These are phyloP conservation scores for Drosophila truncata DNA, from an alignment of 1,140 invertebrate species.

Conservation along the genomic window DNA sequence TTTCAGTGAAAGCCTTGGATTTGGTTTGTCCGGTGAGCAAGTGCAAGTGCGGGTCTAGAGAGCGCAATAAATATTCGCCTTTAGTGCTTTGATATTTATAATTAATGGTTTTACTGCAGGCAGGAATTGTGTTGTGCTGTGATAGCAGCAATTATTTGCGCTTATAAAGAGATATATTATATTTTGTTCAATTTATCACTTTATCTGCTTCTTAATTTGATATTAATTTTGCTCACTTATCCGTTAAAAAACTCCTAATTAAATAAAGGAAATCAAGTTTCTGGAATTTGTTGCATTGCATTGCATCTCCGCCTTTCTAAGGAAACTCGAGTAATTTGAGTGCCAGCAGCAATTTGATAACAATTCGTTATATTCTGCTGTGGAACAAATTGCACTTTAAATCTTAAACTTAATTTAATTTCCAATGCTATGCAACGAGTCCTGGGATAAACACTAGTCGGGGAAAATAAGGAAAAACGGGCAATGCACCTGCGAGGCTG, in stretches of 20 bases:
- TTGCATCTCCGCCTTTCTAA: background rate
- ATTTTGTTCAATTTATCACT: conserved; percentile 1
- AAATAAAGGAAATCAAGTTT: background rate
- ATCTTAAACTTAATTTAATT: conserved; percentile 73
- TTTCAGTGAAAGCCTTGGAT: conserved; percentile 47
- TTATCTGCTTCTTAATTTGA: background rate
- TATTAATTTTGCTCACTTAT: background rate
- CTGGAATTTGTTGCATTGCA: background rate
- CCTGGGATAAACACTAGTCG: background rate
- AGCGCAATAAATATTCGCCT: conserved; percentile 17
- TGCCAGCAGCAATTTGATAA: conserved; percentile 45
- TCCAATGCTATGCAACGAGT: conserved; percentile 51
- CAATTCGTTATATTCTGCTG: conserved; percentile 59
- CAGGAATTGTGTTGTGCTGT: background rate
- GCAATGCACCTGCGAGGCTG: conserved; percentile 56
- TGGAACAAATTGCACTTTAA: conserved; percentile 60
- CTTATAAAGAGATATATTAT: background rate
- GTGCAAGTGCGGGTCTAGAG: conserved; percentile 36
- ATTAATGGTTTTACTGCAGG: conserved; percentile 13
- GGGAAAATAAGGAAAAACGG: conserved; percentile 15
- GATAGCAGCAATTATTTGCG: conserved; percentile 17
- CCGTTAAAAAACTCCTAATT: background rate
- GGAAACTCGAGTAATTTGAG: conserved; percentile 7
- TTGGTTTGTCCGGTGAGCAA: conserved; percentile 17
- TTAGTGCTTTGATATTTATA: conserved; percentile 17